These are phyloP conservation scores for Penaeus chinensis DNA, from an alignment of 1,140 invertebrate species.

Conservation along the genomic window DNA sequence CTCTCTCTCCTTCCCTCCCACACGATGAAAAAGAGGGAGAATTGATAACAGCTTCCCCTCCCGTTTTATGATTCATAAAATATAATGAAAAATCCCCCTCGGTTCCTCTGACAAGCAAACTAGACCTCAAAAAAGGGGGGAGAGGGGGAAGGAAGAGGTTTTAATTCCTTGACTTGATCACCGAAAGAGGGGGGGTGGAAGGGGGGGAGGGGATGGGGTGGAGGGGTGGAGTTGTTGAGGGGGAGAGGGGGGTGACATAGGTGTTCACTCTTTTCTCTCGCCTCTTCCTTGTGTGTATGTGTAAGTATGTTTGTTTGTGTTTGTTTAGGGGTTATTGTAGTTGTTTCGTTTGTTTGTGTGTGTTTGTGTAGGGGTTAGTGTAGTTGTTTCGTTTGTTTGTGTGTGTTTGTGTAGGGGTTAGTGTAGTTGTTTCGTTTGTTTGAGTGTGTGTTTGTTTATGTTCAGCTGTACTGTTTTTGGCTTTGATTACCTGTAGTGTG, in stretches of 20 bases:
- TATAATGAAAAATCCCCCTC: conserved; percentile 38
- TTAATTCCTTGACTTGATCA: conserved; percentile 7
- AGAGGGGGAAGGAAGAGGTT: no score
- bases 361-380: no score
- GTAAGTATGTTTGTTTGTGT: not conserved
- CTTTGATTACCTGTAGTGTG: not conserved
- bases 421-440: no score
- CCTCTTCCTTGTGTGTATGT: not conserved
- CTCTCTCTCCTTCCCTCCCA: conserved; percentile 1
- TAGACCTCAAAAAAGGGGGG: no score
- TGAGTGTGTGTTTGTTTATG: no score
- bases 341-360: no score
- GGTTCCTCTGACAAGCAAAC: no score
- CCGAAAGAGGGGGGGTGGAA: not conserved
- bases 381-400: not conserved
- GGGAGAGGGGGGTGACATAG: not conserved
- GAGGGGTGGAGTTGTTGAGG: not conserved
- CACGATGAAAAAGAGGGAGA: conserved; percentile 1
- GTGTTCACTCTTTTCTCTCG: no score
- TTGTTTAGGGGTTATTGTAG: no score
- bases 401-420: not conserved
- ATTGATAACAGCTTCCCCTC: conserved; percentile 27
- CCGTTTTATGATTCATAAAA: conserved; percentile 46
- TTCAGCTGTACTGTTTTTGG: no score
- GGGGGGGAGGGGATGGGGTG: not conserved